Base-by-base conservation (phyloP, 2,888 invertebrate genomes). In the Ptychoptera albimana region DNA sequence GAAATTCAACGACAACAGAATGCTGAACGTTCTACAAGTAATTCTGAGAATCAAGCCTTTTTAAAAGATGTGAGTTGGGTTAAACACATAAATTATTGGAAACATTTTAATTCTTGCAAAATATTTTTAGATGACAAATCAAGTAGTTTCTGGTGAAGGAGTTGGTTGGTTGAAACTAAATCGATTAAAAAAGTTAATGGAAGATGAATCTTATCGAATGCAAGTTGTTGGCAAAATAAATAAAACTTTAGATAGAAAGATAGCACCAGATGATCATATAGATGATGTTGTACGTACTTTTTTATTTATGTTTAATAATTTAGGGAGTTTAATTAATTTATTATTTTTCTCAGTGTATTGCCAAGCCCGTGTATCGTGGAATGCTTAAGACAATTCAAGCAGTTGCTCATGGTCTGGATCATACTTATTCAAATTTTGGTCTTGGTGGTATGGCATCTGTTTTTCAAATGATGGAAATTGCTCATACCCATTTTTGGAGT, bases 401-500 rank as follows among this genome's bases (percentile, higher is more conserved):
- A 2, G 80, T 92, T 36, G 79, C 89, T 7, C 81, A 82, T 52
- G 97, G 97, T 1, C 69, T 97, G 43, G 94, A 94, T 60, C 81
- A 82, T 49, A 92, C 93, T 1, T 94, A 83, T 61, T 76, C 81
- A 37, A 94, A 93, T 68, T 88, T 89, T 56, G 94, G 96, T 0
- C 72, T 92, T 2, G 96, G 96, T 32, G 98, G 98, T 15, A 92
- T 96, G 86, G 93, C 94, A 4, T 92, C 94, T 0, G 89, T 91
- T 14, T 96, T 93, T 65, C 92, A 94, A 67, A 73, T 97, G 51
- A 81, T 97, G 56, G 98, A 99, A 72, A 93, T 99, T 59, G 89
- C 93, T 2, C 97, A 99, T 63, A 99, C 98, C 0, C 97, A 98
- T 67, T 99, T 84, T 62, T 94, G 93, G 91, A 85, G 84, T 53